Percentiles rank a stretch among this genome's conserved stretches.
These are phyloP conservation scores for Pogonophryne albipinna DNA, from an alignment of 2,797 vertebrate species.

Conservation along the genomic window DNA sequence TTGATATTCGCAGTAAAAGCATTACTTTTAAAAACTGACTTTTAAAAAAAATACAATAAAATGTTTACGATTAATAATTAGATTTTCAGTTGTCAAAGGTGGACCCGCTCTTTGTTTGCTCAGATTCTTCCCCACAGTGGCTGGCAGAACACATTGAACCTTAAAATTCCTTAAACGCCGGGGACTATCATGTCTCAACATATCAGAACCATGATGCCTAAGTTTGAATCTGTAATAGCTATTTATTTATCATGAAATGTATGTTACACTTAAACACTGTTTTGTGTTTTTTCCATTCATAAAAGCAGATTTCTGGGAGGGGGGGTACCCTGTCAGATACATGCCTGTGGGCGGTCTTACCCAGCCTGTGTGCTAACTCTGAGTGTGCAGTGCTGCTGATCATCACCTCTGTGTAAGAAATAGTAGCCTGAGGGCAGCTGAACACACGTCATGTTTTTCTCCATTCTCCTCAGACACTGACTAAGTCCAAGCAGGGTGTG, in stretches of 20 bases:
- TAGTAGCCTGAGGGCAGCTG: constrained; percentile 46
- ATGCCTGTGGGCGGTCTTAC: constrained; percentile 25
- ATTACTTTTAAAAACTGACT: no score
- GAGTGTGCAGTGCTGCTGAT: constrained; percentile 10
- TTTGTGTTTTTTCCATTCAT: background rate
- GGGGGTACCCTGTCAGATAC: no score
- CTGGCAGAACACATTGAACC: background rate
- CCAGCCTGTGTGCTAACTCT: constrained; percentile 5
- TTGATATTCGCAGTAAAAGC: no score
- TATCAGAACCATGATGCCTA: background rate
- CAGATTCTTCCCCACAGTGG: background rate
- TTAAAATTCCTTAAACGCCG: constrained; percentile 25
- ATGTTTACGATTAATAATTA: no score
- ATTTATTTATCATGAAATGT: background rate
- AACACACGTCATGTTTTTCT: constrained; percentile 41
- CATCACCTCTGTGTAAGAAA: constrained; percentile 38
- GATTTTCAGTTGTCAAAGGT: no score
- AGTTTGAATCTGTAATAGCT: background rate
- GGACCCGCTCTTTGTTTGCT: background rate
- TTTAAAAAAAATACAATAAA: no score
- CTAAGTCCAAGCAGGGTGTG: constrained; percentile 77
- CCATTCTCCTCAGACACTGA: constrained; percentile 60
- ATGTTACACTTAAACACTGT: background rate
- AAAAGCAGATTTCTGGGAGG: background rate
- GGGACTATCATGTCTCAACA: constrained; percentile 23